Conservation (phyloP, 35 echinoderm and acorn worm genomes). For the Amphiura filiformis region DNA sequence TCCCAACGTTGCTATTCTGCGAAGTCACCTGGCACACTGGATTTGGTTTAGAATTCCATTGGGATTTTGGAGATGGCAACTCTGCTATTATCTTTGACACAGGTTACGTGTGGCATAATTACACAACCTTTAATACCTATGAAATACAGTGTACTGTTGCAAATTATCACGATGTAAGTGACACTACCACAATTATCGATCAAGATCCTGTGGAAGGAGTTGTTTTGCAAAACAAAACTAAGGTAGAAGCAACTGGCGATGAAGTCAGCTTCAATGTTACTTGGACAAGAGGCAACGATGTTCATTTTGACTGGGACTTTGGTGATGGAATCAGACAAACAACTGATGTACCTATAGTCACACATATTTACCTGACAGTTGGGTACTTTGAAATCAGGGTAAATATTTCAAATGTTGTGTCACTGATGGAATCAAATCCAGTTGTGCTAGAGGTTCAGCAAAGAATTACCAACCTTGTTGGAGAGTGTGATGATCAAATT, state of each 20-base stretch:
- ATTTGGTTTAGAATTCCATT: slow-evolving; percentile 50
- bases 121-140: slow-evolving; percentile 52
- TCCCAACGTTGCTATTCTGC: slow-evolving; percentile 42
- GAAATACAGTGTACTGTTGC: slow-evolving; percentile 41
- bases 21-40: slow-evolving; percentile 78
- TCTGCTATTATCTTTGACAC: slow-evolving; percentile 14
- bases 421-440: slow-evolving; percentile 64
- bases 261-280: slow-evolving; percentile 39
- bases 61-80: slow-evolving; percentile 78
- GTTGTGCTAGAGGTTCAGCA: slow-evolving; percentile 62
- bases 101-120: slow-evolving; percentile 43
- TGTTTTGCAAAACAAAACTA: slow-evolving; percentile 50
- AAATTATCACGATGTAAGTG: slow-evolving; percentile 50
- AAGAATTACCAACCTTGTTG: slow-evolving; percentile 43
- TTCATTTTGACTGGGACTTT: slow-evolving; percentile 63
- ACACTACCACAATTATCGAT: slow-evolving; percentile 44
- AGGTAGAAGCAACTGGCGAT: slow-evolving; percentile 67
- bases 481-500: slow-evolving; percentile 40
- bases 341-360: slow-evolving; percentile 29
- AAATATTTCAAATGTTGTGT: slow-evolving; percentile 81
- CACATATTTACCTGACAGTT: slow-evolving; percentile 33
- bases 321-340: slow-evolving; percentile 42
- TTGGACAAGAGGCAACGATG: slow-evolving; percentile 73
- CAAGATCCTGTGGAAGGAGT: slow-evolving; percentile 86
- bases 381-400: slow-evolving; percentile 62